Base-by-base conservation (phyloP, 2,888 invertebrate species). In the Drosophila nigritarsus region DNA sequence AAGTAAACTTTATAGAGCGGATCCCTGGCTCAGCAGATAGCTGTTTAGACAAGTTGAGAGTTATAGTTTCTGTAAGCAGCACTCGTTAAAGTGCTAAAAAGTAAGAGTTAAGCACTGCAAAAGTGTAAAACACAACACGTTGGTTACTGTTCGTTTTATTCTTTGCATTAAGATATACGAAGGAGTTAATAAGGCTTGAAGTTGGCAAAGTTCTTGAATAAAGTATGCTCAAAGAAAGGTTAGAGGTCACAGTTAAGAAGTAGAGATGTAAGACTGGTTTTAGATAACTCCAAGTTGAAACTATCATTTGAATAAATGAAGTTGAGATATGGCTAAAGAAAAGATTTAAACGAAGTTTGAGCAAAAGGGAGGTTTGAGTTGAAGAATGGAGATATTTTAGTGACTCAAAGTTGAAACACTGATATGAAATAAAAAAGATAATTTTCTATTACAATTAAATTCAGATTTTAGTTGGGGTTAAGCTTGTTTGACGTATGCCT, bases 1-100 rank as follows among this genome's bases (percentile, higher is more conserved):
- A 55, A 59, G 67, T 60, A 76, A 78, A 73, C 81, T 76, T 80
- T 76, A 77, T 77, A 59, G 72, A 51, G 72, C 64, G 65, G 59
- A 75, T 80, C 76, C 72, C 51, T 50, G 45, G 66, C 72, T 75
- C 80, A 80, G 67, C 42, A 62, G 65, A 67, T 68, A 67, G 67
- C 62, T 80, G 68, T 54, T 76, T 64, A 72, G 72, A 76, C 76
- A 78, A 75, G 76, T 75, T 80, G 63, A 65, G 62, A 76, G 68
- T 63, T 78, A 71, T 66, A 62, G 80, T 59, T 62, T 63, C 40
- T 38, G 60, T 73, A 53, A 65, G 63, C 40, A 73, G 29, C 24
- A 67, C 51, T 63, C 51, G 76, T 77, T 80, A 63, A 63, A 63
- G 61, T 72, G 59, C 62, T 75, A 58, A 76, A 61, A 71, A 70